Conservation (phyloP, 2,888 invertebrate species). For the Chromoteleia sp. region DNA sequence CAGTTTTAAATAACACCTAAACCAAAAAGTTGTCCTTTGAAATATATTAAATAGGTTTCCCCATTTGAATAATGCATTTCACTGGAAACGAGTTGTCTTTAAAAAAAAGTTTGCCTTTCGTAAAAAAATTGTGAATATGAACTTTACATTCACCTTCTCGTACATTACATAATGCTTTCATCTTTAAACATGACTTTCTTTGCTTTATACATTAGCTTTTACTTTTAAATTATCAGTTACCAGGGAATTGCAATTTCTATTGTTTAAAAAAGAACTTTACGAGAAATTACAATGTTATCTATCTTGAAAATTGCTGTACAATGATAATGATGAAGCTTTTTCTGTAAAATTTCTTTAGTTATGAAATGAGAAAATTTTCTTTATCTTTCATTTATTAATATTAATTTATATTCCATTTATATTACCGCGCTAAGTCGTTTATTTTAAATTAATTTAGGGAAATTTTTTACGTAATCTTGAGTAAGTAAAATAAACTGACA, state of each 20-base stretch:
- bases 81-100: background rate
- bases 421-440: too few relatives aligned
- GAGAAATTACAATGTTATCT: background rate
- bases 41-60: conserved; percentile 1
- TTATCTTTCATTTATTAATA: too few relatives aligned
- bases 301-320: too few relatives aligned
- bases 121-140: conserved; percentile 8
- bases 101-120: conserved; percentile 12
- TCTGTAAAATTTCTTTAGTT: too few relatives aligned
- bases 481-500: too few relatives aligned
- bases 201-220: conserved; percentile 23
- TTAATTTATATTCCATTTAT: too few relatives aligned
- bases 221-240: conserved; percentile 29
- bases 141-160: background rate
- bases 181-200: conserved; percentile 34
- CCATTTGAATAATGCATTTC: conserved; percentile 13
- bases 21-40: background rate
- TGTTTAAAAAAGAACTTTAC: conserved; percentile 9
- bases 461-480: too few relatives aligned
- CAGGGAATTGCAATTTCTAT: conserved; percentile 19
- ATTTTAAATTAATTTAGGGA: too few relatives aligned
- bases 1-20: background rate
- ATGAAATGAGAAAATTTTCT: too few relatives aligned
- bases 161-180: conserved; percentile 25
- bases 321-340: too few relatives aligned